Evolutionary conservation across 2,113 vertebrate species (phyloP), one percentile per base, ranked within the genome.

Genomic region (Ophiodon elongatus): DNA sequence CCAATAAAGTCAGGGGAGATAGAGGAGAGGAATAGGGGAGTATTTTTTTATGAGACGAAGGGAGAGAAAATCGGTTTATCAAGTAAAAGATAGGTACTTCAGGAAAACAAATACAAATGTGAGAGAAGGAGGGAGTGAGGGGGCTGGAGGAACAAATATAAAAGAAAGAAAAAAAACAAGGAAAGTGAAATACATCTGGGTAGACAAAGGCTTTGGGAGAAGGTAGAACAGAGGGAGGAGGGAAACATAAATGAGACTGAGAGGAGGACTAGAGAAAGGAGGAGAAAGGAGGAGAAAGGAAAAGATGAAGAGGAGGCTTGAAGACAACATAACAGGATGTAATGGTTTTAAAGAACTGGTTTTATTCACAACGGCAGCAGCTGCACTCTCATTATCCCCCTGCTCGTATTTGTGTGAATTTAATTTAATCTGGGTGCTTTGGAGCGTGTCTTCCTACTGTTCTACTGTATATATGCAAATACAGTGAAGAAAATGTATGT

Each of bases 261-360:
- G 62, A 60, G 62, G 65, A 80, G 62, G 57, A 87, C 35, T 1
- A 60, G 57, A 85, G 79, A 84, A 80, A 77, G 59, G 64, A 66
- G 41, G 57, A 85, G 79, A 84, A 80, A 77, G 59, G 64, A 66
- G 41, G 52, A 84, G 56, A 82, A 59, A 68, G 27, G 5, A 85
- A 81, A 83, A 56, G 41, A 80, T 72, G 57, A 73, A 79, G 85
- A 68, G 71, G 84, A 52, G 76, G 59, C 29, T 72, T 64, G 43
- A 82, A 78, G 69, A 79, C 67, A 75, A 59, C n/a, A 39, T 87
- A 86, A 75, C 66, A 85, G 73, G 50, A 86, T 88, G 82, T 82
- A 86, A 87, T 79, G 69, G 85, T 82, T 85, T 87, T 89, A 80
- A 84, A 83, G 13, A 65, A n/a, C 47, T 60, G 43, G 23, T 71